Evolutionary conservation across 2,113 vertebrate species (phyloP).

Genomic region (Anhinga anhinga): DNA sequence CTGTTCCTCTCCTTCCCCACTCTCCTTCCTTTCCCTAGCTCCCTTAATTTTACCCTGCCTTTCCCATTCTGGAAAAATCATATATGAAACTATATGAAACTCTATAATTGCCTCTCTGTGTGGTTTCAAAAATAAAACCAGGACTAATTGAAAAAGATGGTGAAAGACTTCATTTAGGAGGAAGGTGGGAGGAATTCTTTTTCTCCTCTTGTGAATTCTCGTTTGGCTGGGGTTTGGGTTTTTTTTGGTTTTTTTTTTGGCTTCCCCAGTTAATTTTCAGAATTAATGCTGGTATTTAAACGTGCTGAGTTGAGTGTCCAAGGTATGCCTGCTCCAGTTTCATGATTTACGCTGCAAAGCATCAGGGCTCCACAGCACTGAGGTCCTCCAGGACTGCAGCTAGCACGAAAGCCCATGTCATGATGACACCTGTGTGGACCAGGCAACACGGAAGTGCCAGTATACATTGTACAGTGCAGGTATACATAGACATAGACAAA

Average conservation of each 20-base stretch:
- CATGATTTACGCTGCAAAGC: background rate
- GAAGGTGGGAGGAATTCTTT: background rate
- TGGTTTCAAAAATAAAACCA: background rate
- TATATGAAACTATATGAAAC: background rate
- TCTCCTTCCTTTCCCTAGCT: background rate
- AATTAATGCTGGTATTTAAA: background rate
- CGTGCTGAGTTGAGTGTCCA: background rate
- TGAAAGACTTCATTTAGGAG: background rate
- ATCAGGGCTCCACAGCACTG: rapidly evolving
- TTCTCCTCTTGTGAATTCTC: background rate
- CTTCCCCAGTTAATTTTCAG: background rate
- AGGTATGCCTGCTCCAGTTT: background rate
- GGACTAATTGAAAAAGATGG: background rate
- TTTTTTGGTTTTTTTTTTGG: background rate
- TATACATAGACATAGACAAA: background rate
- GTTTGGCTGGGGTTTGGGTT: background rate
- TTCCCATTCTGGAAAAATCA: background rate
- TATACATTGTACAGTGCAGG: rapidly evolving
- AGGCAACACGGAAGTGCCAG: background rate
- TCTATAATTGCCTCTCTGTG: background rate
- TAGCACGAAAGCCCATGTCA: background rate
- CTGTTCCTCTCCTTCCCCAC: background rate
- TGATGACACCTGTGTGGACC: background rate
- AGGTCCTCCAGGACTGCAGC: rapidly evolving
- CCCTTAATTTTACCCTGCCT: background rate